phyloP scores from a whole-genome alignment of 2,113 vertebrate species.

The Montifringilla adamsi region DNA sequence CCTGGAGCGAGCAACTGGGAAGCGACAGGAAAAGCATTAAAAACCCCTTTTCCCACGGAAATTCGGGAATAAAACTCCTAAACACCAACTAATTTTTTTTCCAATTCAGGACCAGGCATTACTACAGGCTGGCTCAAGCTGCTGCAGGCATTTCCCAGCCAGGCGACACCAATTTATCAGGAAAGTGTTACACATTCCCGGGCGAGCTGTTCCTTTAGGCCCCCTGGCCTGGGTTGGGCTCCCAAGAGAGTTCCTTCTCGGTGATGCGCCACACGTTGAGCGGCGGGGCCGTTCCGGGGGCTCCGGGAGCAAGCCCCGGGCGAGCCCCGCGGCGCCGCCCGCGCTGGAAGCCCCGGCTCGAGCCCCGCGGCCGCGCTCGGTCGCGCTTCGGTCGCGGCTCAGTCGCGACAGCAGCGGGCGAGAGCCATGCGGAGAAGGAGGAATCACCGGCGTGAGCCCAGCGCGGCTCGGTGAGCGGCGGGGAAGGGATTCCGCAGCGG shows the following conservation, averaged over 20 bases:
- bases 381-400: not conserved
- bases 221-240: fast-evolving
- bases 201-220: not conserved
- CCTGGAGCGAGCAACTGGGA: not conserved
- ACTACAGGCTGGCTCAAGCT: fast-evolving
- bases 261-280: fast-evolving
- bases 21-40: not conserved
- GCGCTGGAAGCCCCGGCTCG: not conserved
- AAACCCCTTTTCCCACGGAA: not conserved
- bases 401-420: not conserved
- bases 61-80: not conserved
- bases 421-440: fast-evolving
- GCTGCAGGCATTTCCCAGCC: fast-evolving
- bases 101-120: not conserved
- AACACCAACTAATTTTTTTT: too few species aligned
- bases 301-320: not conserved
- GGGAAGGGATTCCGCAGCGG: not conserved
- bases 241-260: not conserved
- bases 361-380: not conserved
- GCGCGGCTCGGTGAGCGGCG: not conserved
- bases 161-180: fast-evolving
- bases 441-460: fast-evolving
- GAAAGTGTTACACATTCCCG: fast-evolving
- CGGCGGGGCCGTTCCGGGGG: fast-evolving
- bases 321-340: not conserved